Evolutionary conservation across 2,797 vertebrate genomes (phyloP), one percentile per base, ranked within the genome.

Genomic region (Denticeps clupeoides): DNA sequence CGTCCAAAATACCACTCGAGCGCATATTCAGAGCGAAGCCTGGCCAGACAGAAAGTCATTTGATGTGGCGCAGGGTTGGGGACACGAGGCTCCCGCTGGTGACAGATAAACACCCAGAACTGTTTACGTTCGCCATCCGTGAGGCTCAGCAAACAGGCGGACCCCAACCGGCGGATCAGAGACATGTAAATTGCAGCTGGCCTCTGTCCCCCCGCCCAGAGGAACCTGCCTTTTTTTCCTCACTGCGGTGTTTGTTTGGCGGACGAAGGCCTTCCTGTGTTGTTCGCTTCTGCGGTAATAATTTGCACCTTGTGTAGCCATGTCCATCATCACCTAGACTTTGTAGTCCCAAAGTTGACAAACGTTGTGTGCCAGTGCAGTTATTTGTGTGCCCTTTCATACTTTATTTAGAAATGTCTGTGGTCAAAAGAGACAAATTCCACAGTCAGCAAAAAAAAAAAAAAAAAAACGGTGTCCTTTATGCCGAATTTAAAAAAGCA

Each of bases 51-150:
- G 55, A 45, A 43, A 59, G 58, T 7, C 24, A 35, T 63, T 73
- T 83, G 71, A 83, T 79, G 78, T 82, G 79, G 76, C 71, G 61
- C 62, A 45, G 56, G 64, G 63, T 61, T 64, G 22, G 51, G 59
- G 47, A 59, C 42, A 55, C 59, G 60, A 58, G 28, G 19, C 54
- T 66, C 70, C 69, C 61, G 64, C 70, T 63, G 65, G 70, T 62
- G 59, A 63, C 51, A 67, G 52, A 62, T 43, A 63, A 61, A 69
- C 66, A 50, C 48, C 8, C 44, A 54, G 29, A 13, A 56, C 60
- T 72, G 63, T 80, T 80, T 80, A 64, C 75, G n/a, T 77, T 73
- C 74, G 73, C 65, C 69, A 72, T 66, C 55, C 54, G 46, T 57
- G 65, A 46, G 70, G 73, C 67, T 72, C 57, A 55, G 46, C 35